Conservation (phyloP, 2,797 vertebrate species). For the Schizopygopsis malacanthus region DNA sequence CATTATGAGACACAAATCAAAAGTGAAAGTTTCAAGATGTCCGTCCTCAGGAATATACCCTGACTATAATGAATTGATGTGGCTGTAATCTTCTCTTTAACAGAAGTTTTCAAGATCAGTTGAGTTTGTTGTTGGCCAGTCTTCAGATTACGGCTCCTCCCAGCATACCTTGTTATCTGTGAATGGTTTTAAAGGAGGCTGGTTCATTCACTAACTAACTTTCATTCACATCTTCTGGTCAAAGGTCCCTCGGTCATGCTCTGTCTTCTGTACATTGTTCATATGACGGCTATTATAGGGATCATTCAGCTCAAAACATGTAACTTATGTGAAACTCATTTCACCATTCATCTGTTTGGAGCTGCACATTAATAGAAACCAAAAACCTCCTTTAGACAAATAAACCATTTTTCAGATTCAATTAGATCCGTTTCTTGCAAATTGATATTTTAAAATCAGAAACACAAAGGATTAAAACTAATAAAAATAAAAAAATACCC, state of each 20-base stretch:
- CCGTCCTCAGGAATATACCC: neutral
- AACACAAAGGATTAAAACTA: neutral
- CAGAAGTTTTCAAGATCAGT: too few species aligned
- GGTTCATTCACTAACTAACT: constrained; percentile 45
- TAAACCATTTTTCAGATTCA: neutral
- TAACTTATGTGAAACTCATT: neutral
- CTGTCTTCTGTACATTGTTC: constrained; percentile 33
- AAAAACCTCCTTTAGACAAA: neutral
- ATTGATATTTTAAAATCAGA: neutral
- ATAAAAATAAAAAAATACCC: neutral
- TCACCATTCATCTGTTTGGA: neutral
- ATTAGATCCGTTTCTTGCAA: neutral
- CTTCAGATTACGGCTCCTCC: constrained; percentile 3
- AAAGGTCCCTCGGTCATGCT: constrained; percentile 59
- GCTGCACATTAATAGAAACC: neutral
- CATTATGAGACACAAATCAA: neutral
- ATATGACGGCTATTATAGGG: neutral
- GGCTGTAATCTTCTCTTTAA: neutral
- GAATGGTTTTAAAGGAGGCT: constrained; percentile 42
- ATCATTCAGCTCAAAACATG: neutral
- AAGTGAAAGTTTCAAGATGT: neutral
- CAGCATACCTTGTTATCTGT: constrained; percentile 39
- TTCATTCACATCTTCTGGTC: constrained; percentile 48
- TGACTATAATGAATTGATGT: neutral
- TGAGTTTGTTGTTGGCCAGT: neutral